Percentiles rank a stretch among this genome's conserved stretches.
Evolutionary conservation across 2,888 invertebrate species (phyloP).

Genomic region (Myopa testacea): DNA sequence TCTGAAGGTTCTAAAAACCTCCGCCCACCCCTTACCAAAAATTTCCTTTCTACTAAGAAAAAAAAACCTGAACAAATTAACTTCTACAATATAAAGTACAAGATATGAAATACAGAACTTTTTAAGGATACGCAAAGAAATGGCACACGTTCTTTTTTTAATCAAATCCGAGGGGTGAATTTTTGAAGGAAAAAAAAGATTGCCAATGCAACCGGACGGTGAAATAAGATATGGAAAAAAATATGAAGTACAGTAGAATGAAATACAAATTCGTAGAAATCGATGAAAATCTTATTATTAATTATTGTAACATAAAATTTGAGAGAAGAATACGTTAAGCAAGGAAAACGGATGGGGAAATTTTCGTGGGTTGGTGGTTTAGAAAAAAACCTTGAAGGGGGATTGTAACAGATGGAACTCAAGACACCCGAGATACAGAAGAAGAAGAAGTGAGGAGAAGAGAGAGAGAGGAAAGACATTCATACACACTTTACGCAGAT

Average conservation of each 20-base stretch:
- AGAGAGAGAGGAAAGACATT: background rate
- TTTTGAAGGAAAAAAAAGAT: no score
- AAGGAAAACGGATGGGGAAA: no score
- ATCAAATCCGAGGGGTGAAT: no score
- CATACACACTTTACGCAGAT: conserved; percentile 37
- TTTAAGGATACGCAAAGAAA: conserved; percentile 27
- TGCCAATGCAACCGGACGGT: no score
- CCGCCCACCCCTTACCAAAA: no score
- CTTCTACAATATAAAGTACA: conserved; percentile 5
- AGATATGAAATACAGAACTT: conserved; percentile 7
- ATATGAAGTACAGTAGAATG: conserved; percentile 9
- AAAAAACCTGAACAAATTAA: conserved; percentile 13
- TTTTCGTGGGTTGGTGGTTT: no score
- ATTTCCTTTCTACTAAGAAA: no score
- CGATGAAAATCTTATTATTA: conserved; percentile 30
- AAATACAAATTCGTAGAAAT: conserved; percentile 23
- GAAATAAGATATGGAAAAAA: background rate
- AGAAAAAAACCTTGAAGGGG: background rate
- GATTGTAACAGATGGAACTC: background rate
- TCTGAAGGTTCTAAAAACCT: no score
- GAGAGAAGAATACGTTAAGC: no score
- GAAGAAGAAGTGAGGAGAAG: background rate
- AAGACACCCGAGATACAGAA: background rate
- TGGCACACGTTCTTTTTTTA: background rate
- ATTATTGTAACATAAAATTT: conserved; percentile 4